Conservation (phyloP, 2,113 vertebrate species). For the Chaetorhynchus papuensis region DNA sequence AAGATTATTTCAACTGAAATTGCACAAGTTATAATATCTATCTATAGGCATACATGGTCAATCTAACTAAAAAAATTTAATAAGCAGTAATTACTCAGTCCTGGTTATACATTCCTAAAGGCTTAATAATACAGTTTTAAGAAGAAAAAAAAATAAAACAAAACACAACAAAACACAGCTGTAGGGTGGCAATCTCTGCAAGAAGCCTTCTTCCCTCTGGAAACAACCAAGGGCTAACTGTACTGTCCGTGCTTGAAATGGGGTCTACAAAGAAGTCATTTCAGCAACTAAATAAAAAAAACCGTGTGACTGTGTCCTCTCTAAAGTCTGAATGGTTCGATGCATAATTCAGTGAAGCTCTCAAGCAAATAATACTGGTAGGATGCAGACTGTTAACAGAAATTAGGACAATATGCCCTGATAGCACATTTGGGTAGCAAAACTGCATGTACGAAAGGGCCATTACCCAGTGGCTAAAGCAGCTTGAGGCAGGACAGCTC, state of each 20-base stretch:
- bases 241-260: conserved; percentile 44
- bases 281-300: conserved; percentile 45
- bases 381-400: conserved; percentile 55
- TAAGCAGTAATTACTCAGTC: conserved; percentile 71
- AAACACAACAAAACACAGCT: conserved; percentile 34
- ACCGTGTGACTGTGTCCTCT: conserved; percentile 14
- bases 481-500: not conserved
- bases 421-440: not conserved
- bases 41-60: conserved; percentile 61
- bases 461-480: not conserved
- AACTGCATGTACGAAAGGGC: not conserved
- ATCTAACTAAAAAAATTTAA: conserved; percentile 69
- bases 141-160: not conserved
- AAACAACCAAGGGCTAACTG: conserved; percentile 51
- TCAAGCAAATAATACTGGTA: conserved; percentile 67
- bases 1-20: conserved; percentile 68
- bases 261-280: conserved; percentile 47
- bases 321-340: not conserved
- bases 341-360: not conserved
- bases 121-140: conserved; percentile 66
- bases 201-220: conserved; percentile 38
- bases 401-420: conserved; percentile 51
- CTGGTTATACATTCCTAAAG: conserved; percentile 74
- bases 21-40: conserved; percentile 61
- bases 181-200: conserved; percentile 54